phyloP scores from a whole-genome alignment of 2,797 vertebrate genomes.

The Pyrocephalus nanus region DNA sequence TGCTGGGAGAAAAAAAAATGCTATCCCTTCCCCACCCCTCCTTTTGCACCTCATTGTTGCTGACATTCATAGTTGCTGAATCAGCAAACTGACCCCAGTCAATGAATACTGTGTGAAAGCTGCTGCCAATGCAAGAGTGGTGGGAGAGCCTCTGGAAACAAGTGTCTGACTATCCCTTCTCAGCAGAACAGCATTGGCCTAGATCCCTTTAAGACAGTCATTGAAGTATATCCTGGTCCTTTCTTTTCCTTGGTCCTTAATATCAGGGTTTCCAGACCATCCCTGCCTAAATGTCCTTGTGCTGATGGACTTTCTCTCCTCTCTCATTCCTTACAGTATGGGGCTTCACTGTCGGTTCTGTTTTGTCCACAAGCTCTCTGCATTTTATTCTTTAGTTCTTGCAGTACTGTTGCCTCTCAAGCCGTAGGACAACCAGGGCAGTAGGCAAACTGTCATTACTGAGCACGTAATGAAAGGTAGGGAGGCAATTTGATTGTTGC shows the following conservation, averaged over 20 bases:
- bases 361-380: background rate
- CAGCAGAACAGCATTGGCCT: background rate
- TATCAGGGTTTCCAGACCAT: background rate
- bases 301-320: background rate
- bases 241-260: background rate
- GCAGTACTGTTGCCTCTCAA: background rate
- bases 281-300: rapidly evolving
- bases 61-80: background rate
- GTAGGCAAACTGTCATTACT: background rate
- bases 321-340: rapidly evolving
- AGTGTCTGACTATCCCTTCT: rapidly evolving
- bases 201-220: background rate
- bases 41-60: background rate
- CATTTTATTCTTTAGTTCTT: background rate
- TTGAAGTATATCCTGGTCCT: background rate
- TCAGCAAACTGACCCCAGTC: background rate
- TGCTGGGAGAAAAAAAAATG: background rate
- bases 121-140: background rate
- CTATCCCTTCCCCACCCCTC: background rate
- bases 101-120: background rate
- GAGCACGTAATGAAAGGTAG: rapidly evolving
- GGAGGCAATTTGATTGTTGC: background rate
- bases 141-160: background rate
- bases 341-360: background rate
- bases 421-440: background rate